Evolutionary conservation across 2,113 vertebrate species (phyloP).

Genomic region (Vimba vimba): DNA sequence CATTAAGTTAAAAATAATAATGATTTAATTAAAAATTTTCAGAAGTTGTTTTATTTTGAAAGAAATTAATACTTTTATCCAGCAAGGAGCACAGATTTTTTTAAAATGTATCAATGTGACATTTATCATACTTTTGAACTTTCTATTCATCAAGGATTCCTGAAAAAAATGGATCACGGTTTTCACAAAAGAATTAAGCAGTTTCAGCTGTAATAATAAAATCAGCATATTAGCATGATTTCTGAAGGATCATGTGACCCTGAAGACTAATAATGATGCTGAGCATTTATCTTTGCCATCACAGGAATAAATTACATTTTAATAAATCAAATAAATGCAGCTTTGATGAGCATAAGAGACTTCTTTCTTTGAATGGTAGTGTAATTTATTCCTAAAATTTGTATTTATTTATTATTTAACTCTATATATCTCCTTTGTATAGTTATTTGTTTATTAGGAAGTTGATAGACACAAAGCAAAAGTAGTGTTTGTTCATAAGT

Average conservation of each 20-base stretch:
- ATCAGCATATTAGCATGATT: background rate
- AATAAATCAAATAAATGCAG: background rate
- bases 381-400: background rate
- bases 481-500: background rate
- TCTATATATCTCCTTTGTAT: background rate
- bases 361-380: background rate
- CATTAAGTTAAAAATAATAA: no score
- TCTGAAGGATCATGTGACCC: background rate
- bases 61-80: background rate
- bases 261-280: background rate
- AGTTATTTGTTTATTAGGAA: background rate
- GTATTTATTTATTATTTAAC: no score
- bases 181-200: background rate
- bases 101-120: background rate
- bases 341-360: background rate
- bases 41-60: background rate
- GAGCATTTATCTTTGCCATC: background rate
- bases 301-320: background rate
- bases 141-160: background rate
- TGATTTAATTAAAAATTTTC: background rate
- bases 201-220: background rate
- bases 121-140: background rate
- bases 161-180: background rate
- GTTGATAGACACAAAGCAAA: background rate
- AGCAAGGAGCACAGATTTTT: background rate